Percentiles rank a stretch among this genome's conserved stretches.
Conservation (phyloP, 2,797 vertebrate genomes). For the Peromyscus eremicus region DNA sequence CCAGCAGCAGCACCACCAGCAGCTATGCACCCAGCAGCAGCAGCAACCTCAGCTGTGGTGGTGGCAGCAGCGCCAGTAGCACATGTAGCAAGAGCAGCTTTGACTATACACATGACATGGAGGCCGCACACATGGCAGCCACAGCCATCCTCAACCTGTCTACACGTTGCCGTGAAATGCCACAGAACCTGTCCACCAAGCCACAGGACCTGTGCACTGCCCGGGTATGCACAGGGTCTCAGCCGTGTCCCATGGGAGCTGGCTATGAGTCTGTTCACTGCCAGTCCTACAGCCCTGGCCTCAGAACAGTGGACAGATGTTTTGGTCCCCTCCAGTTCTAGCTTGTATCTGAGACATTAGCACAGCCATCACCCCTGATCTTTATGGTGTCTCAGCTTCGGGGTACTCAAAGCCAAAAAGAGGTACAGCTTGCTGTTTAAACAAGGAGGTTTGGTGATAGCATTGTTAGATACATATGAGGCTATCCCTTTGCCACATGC, state of each 20-base stretch:
- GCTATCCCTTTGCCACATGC: background rate
- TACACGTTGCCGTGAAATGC: slow-evolving; percentile 98
- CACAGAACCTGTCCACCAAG: slow-evolving; percentile 96
- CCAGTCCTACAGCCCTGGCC: background rate
- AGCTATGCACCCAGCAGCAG: slow-evolving; percentile 99
- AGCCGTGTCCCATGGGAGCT: background rate
- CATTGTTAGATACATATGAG: background rate
- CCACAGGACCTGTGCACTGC: slow-evolving; percentile 96
- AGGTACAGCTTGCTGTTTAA: background rate
- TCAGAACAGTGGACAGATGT: background rate
- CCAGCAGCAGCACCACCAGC: slow-evolving; percentile 98
- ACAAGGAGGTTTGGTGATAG: background rate
- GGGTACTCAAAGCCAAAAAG: background rate
- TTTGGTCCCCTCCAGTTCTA: background rate
- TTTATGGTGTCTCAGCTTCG: background rate
- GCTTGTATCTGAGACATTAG: background rate
- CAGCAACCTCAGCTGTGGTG: slow-evolving; percentile 96
- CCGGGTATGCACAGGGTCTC: slow-evolving; percentile 88
- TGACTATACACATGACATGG: slow-evolving; percentile 99
- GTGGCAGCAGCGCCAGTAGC: slow-evolving; percentile 99
- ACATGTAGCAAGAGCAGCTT: slow-evolving; percentile 99
- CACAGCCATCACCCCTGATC: background rate
- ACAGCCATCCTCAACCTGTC: slow-evolving; percentile 99
- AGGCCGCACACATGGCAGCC: slow-evolving; percentile 98
- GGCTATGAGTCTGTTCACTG: background rate